Evolutionary conservation across 2,797 vertebrate genomes (phyloP).

Genomic region (Anguilla pacifica): DNA sequence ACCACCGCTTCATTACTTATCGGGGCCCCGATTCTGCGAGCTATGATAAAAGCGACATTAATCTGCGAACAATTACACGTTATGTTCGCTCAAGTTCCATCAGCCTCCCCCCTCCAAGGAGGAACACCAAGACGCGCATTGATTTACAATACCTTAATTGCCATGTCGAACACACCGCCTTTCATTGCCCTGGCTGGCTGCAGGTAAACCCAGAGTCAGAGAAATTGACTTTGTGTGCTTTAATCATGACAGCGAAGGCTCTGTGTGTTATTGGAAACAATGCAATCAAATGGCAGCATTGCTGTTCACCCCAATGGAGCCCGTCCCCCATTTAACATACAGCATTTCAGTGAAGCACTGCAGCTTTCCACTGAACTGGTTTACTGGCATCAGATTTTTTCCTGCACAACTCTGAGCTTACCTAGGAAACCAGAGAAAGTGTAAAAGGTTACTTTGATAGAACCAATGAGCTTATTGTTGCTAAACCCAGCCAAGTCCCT

Average conservation of each 20-base stretch:
- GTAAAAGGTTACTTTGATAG: background rate
- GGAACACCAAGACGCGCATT: slow-evolving; percentile 54
- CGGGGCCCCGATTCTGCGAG: slow-evolving; percentile 53
- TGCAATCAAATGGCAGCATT: background rate
- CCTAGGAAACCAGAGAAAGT: background rate
- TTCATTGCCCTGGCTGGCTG: slow-evolving; percentile 60
- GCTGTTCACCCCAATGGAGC: background rate
- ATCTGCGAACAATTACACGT: slow-evolving; percentile 66
- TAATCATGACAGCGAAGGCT: slow-evolving; percentile 15
- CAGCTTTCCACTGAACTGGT: background rate
- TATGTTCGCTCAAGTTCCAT: slow-evolving; percentile 73
- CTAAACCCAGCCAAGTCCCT: background rate
- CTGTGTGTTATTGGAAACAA: background rate
- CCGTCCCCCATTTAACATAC: background rate
- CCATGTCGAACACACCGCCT: slow-evolving; percentile 53
- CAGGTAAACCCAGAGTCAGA: slow-evolving; percentile 66
- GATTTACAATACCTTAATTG: slow-evolving; percentile 71
- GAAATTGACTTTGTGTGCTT: slow-evolving; percentile 44
- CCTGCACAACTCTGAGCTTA: background rate
- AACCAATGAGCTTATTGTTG: background rate
- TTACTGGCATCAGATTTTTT: background rate
- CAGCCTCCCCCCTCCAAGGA: slow-evolving; percentile 61
- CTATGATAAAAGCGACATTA: slow-evolving; percentile 63
- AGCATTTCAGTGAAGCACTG: background rate
- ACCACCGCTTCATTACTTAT: slow-evolving; percentile 65